A percentile compares a stretch with the other conserved stretches of the same genome.
phyloP scores from a whole-genome alignment of 2,797 vertebrate species.

The Urophycis tenuis region DNA sequence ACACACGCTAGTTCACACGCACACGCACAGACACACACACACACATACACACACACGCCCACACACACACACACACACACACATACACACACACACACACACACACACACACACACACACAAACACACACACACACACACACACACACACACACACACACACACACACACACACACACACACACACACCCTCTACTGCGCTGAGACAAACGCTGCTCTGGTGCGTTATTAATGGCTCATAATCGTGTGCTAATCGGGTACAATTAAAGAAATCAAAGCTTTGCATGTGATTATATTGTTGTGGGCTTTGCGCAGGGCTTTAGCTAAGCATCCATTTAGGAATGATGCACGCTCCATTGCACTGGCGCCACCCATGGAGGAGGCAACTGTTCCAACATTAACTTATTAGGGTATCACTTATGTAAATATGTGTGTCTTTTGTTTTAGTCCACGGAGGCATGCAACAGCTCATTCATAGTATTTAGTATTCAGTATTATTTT shows the following conservation, averaged over 20 bases:
- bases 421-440: neutral
- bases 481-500: no score
- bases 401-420: neutral
- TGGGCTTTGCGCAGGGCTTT: slow-evolving; percentile 5
- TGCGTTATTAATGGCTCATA: slow-evolving; percentile 7
- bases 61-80: neutral
- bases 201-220: slow-evolving; percentile 8
- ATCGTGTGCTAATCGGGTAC: slow-evolving; percentile 23
- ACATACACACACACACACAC: neutral
- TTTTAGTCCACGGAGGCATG: neutral
- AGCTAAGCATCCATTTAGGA: neutral
- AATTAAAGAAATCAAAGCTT: slow-evolving; percentile 24
- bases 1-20: neutral
- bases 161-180: neutral
- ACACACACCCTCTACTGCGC: neutral
- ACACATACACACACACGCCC: neutral
- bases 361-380: neutral
- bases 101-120: no score
- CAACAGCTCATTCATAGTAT: neutral
- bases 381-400: neutral
- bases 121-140: neutral
- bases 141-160: neutral
- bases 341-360: neutral
- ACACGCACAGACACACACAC: neutral
- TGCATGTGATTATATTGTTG: slow-evolving; percentile 12